Percentiles rank a stretch among this genome's conserved stretches.
Evolutionary conservation across 2,888 invertebrate genomes (phyloP).

Genomic region (Lomographa bimaculata): DNA sequence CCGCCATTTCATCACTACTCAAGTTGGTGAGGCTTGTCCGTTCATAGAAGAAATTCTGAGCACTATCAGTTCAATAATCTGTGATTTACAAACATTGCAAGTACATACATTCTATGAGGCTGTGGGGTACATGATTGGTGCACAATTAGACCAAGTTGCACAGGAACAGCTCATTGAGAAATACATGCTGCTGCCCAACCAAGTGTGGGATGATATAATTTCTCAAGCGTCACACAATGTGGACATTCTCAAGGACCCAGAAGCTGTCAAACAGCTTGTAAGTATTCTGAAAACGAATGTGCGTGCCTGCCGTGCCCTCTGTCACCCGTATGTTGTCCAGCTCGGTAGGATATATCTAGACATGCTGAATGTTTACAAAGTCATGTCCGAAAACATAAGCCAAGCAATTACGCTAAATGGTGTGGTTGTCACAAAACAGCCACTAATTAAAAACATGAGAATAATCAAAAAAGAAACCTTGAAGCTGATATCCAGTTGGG

Average conservation of each 20-base stretch:
- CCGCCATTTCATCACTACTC: conserved; percentile 98
- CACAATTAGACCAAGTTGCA: conserved; percentile 94
- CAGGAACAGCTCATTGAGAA: conserved; percentile 98
- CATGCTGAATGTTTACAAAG: conserved; percentile 99
- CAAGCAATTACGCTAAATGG: conserved; percentile 97
- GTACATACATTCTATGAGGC: conserved; percentile 99
- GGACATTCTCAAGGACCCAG: conserved; percentile 96
- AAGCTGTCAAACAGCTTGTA: conserved; percentile 97
- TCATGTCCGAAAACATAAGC: conserved; percentile 97
- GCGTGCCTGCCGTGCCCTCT: conserved; percentile 98
- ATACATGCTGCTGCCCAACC: conserved; percentile 98
- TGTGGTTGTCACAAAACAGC: conserved; percentile 98
- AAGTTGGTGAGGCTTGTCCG: conserved; percentile 97
- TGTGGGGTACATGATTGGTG: conserved; percentile 99
- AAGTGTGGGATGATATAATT: conserved; percentile 99
- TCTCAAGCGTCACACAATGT: conserved; percentile 98
- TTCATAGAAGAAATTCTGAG: conserved; percentile 99
- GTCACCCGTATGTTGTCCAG: conserved; percentile 97
- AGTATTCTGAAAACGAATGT: conserved; percentile 99
- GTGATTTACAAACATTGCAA: conserved; percentile 99
- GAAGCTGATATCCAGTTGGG: conserved; percentile 98
- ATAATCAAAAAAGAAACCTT: conserved; percentile 99
- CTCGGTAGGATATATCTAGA: conserved; percentile 98
- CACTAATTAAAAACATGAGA: conserved; percentile 98
- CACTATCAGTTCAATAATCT: conserved; percentile 98